Conservation (phyloP, 2,113 vertebrate genomes). For the Sus scrofa region DNA sequence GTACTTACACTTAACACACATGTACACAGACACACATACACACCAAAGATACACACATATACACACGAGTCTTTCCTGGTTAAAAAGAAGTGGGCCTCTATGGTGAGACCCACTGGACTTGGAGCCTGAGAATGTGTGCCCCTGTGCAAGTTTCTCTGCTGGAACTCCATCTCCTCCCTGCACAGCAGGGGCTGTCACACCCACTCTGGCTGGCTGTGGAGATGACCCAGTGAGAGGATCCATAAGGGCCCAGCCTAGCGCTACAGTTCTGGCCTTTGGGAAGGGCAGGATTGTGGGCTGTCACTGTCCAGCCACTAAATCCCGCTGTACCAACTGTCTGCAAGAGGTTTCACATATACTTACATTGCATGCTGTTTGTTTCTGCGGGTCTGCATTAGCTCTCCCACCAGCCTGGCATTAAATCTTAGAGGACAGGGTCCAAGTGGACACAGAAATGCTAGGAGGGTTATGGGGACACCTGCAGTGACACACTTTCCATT, state of each 20-base stretch:
- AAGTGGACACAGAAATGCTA: not conserved
- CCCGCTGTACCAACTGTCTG: fast-evolving
- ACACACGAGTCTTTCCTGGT: fast-evolving
- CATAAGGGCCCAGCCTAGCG: not conserved
- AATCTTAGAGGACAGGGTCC: not conserved
- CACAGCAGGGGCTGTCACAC: not conserved
- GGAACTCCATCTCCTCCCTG: not conserved
- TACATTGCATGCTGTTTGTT: not conserved
- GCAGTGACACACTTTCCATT: not conserved
- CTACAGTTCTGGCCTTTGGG: fast-evolving
- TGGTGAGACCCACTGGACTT: not conserved
- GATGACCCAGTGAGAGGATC: not conserved
- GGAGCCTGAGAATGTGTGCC: not conserved
- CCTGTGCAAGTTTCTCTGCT: fast-evolving
- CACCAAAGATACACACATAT: not conserved
- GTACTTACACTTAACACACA: no score
- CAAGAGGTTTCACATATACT: not conserved
- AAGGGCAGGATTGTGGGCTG: not conserved
- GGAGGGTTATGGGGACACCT: not conserved
- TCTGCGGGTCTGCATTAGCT: fast-evolving
- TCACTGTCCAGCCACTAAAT: not conserved
- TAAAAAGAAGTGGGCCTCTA: not conserved
- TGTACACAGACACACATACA: fast-evolving
- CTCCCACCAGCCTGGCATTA: fast-evolving
- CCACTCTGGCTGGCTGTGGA: not conserved